Evolutionary conservation across 2,888 invertebrate species (phyloP).

Genomic region (Carcina quercana): DNA sequence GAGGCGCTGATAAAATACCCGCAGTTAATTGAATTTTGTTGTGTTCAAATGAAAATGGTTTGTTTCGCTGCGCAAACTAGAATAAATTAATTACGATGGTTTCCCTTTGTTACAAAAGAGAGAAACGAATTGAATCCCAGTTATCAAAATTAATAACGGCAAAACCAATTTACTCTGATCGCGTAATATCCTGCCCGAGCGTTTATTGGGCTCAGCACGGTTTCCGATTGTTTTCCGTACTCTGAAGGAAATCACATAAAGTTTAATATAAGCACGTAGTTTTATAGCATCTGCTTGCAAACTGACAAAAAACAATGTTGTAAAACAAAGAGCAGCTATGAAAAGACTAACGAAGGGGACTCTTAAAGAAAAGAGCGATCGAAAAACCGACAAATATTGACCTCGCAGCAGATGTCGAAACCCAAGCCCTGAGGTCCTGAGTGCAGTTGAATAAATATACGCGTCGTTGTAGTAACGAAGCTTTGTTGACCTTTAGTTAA

Average conservation of each 20-base stretch:
- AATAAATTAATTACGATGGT: constrained; percentile 66
- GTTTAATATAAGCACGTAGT: constrained; percentile 3
- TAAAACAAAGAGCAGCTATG: constrained; percentile 31
- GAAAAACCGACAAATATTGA: constrained; percentile 67
- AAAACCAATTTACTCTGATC: constrained; percentile 64
- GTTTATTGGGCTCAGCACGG: constrained; percentile 46
- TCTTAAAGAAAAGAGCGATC: constrained; percentile 43
- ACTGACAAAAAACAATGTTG: constrained; percentile 9
- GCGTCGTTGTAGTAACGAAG: constrained; percentile 58
- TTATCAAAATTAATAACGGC: constrained; percentile 72
- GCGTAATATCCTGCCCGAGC: constrained; percentile 63
- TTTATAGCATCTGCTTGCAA: constrained; percentile 21
- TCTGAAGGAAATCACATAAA: constrained; percentile 24
- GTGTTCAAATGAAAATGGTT: constrained; percentile 36
- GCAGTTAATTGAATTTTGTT: constrained; percentile 36
- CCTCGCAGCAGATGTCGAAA: constrained; percentile 71
- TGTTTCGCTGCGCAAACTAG: constrained; percentile 49
- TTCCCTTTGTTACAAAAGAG: constrained; percentile 73
- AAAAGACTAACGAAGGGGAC: constrained; percentile 36
- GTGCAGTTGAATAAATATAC: constrained; percentile 71
- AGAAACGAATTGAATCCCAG: constrained; percentile 71
- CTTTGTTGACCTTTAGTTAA: constrained; percentile 61
- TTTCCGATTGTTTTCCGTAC: constrained; percentile 45
- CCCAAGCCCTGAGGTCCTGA: constrained; percentile 53
- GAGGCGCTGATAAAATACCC: constrained; percentile 5